phyloP scores from a whole-genome alignment of 2,113 vertebrate species.

The Cisticola juncidis region DNA sequence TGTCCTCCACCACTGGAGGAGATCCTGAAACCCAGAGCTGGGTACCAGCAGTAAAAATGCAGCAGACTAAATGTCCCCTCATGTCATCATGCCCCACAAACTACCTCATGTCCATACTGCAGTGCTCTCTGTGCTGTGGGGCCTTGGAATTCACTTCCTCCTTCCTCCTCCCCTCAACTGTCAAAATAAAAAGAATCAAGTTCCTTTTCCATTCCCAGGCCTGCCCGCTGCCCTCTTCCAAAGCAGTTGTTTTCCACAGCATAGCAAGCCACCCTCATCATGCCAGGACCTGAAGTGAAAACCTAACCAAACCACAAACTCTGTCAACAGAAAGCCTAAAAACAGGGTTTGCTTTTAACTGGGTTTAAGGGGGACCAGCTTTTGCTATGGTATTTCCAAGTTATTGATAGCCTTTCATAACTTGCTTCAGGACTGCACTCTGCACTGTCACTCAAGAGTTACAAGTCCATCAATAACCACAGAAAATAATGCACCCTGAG shows the following conservation, averaged over 20 bases:
- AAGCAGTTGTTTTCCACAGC: not conserved
- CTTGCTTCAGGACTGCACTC: not conserved
- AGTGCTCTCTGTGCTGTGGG: not conserved
- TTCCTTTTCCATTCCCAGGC: not conserved
- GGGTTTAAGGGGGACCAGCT: not conserved
- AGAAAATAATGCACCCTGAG: not conserved
- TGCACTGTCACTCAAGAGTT: not conserved
- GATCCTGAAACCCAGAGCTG: not conserved
- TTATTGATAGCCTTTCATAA: conserved; percentile 17
- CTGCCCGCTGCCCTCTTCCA: not conserved
- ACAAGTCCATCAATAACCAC: not conserved
- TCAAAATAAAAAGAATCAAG: not conserved
- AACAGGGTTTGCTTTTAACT: not conserved
- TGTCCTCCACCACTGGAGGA: not conserved
- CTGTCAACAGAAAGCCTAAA: not conserved
- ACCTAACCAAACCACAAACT: not conserved
- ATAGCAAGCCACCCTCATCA: not conserved
- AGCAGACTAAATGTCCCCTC: not conserved
- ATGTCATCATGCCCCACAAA: not conserved
- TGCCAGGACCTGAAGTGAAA: not conserved
- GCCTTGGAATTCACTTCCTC: not conserved
- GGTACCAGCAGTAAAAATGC: not conserved
- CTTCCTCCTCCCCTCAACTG: not conserved
- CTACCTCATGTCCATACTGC: not conserved
- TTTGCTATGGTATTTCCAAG: not conserved